Evolutionary conservation across 2,888 invertebrate genomes (phyloP).

Genomic region (Lycaena phlaeas): DNA sequence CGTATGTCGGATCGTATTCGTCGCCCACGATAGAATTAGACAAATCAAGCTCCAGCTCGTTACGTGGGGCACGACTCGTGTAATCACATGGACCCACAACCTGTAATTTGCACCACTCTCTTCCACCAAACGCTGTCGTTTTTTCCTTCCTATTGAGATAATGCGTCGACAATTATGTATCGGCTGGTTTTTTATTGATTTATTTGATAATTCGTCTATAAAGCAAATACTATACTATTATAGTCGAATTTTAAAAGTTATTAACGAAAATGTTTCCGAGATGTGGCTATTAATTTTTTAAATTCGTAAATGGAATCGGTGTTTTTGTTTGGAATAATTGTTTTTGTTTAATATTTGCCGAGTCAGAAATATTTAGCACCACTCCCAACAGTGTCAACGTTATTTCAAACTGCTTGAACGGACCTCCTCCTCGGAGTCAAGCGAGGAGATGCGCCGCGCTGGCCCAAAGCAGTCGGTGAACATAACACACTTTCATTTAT

Average conservation of each 20-base stretch:
- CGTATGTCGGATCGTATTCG: slow-evolving; percentile 8
- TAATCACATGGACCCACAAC: slow-evolving; percentile 25
- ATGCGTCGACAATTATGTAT: slow-evolving; percentile 15
- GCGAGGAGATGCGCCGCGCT: too few species aligned
- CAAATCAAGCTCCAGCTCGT: slow-evolving; percentile 22
- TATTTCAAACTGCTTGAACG: too few species aligned
- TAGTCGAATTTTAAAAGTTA: too few species aligned
- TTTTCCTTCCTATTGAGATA: slow-evolving; percentile 17
- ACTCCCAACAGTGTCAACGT: too few species aligned
- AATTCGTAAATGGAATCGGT: too few species aligned
- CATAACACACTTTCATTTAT: too few species aligned
- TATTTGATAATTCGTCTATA: not conserved
- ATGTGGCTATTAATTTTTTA: too few species aligned
- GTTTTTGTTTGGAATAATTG: too few species aligned
- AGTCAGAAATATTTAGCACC: too few species aligned
- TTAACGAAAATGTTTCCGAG: not conserved
- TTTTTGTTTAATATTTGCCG: too few species aligned
- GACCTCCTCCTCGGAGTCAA: too few species aligned
- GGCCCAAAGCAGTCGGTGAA: too few species aligned
- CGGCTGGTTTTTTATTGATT: slow-evolving; percentile 6
- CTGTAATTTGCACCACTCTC: slow-evolving; percentile 32
- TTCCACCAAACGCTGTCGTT: slow-evolving; percentile 23
- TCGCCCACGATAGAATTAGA: slow-evolving; percentile 9
- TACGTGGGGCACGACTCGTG: slow-evolving; percentile 24
- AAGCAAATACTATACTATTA: slow-evolving; percentile 4